phyloP scores from a whole-genome alignment of 2,888 invertebrate species.

The Metalampra italica region DNA sequence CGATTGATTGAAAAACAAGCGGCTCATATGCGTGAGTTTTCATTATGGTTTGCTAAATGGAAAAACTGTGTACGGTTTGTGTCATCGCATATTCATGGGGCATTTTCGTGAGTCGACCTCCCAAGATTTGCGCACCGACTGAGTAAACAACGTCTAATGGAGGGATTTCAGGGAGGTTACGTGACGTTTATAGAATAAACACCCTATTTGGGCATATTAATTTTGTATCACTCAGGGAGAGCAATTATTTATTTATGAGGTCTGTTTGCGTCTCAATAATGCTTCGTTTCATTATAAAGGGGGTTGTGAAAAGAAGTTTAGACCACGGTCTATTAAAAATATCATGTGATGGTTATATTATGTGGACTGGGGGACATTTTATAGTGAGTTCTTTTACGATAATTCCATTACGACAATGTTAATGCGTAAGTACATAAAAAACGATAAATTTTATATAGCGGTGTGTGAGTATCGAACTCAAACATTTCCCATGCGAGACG shows the following conservation, averaged over 20 bases:
- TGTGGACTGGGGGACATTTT: too few relatives aligned
- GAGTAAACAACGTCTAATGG: slow-evolving; percentile 75
- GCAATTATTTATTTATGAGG: neutral
- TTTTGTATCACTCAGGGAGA: neutral
- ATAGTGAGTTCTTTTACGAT: too few relatives aligned
- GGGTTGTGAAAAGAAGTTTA: too few relatives aligned
- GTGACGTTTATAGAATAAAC: slow-evolving; percentile 50
- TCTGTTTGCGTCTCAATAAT: too few relatives aligned
- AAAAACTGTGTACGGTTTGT: slow-evolving; percentile 77
- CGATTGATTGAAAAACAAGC: slow-evolving; percentile 63
- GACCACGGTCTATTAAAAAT: too few relatives aligned
- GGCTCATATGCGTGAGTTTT: slow-evolving; percentile 64
- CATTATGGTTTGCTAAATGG: slow-evolving; percentile 72
- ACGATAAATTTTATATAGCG: too few relatives aligned
- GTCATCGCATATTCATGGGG: slow-evolving; percentile 78
- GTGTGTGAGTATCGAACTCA: too few relatives aligned
- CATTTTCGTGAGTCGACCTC: slow-evolving; percentile 76
- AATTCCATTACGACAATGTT: too few relatives aligned
- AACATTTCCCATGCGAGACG: too few relatives aligned
- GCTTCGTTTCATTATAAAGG: too few relatives aligned
- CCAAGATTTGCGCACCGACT: slow-evolving; percentile 72
- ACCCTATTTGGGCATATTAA: neutral
- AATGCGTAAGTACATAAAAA: too few relatives aligned
- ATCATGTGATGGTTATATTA: too few relatives aligned
- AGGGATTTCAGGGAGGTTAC: slow-evolving; percentile 65